Evolutionary conservation across 92 coral and sea anemone genomes (phyloP).

Genomic region (Phenganax marumi): DNA sequence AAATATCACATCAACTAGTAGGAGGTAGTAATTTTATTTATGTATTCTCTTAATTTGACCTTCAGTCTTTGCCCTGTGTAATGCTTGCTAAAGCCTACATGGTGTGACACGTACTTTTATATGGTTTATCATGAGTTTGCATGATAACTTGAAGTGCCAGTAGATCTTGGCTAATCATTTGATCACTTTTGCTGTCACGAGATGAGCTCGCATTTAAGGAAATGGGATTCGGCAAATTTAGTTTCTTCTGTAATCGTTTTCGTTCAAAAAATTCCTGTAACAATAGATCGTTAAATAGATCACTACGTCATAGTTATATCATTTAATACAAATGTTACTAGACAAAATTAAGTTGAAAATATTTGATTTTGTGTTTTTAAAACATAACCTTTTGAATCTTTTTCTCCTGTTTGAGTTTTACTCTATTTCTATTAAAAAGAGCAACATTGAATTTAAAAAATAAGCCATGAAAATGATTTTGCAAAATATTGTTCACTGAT

Average conservation of each 20-base stretch:
- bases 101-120: constrained; percentile 16
- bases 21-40: background rate
- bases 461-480: background rate
- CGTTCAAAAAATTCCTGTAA: constrained; percentile 39
- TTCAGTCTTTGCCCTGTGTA: background rate
- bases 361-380: background rate
- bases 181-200: background rate
- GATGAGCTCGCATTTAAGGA: background rate
- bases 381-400: constrained; percentile 34
- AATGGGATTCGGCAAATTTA: constrained; percentile 13
- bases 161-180: constrained; percentile 35
- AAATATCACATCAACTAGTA: background rate
- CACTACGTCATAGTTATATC: background rate
- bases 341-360: background rate
- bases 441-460: background rate
- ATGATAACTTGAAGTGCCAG: constrained; percentile 36
- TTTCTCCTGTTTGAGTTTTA: constrained; percentile 37
- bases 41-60: background rate
- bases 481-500: too few relatives aligned
- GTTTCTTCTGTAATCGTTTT: constrained; percentile 27
- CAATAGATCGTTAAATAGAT: background rate
- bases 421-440: constrained; percentile 26
- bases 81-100: background rate
- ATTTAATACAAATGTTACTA: background rate
- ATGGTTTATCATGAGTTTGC: constrained; percentile 36